phyloP scores from a whole-genome alignment of 2,888 invertebrate species.

The Taphrorychus bicolor region DNA sequence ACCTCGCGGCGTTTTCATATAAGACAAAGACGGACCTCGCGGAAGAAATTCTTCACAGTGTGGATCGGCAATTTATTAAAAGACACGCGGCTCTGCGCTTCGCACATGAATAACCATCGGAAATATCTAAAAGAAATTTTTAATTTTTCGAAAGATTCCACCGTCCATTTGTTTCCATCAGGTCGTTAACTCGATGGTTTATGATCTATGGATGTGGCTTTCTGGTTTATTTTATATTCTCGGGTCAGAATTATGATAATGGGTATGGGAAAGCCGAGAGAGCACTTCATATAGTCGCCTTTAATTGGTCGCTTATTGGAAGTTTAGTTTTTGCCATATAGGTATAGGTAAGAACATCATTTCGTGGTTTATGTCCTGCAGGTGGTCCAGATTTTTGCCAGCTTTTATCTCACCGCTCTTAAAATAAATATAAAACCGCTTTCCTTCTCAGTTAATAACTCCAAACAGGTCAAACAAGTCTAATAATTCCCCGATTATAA shows the following conservation, averaged over 20 bases:
- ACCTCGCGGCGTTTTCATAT: slow-evolving; percentile 9
- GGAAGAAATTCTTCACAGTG: slow-evolving; percentile 27
- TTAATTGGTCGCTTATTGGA: not conserved
- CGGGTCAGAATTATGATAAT: not conserved
- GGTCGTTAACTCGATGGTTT: slow-evolving; percentile 19
- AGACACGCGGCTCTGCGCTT: slow-evolving; percentile 18
- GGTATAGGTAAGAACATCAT: no score
- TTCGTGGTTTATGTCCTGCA: no score
- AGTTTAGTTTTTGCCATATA: not conserved
- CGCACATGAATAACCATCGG: slow-evolving; percentile 30
- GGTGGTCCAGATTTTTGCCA: no score
- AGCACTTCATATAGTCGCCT: not conserved
- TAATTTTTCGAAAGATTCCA: slow-evolving; percentile 12
- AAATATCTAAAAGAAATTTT: slow-evolving; percentile 19
- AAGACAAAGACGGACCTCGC: slow-evolving; percentile 11
- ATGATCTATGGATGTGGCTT: slow-evolving; percentile 14
- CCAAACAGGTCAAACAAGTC: no score
- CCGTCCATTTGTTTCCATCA: slow-evolving; percentile 21
- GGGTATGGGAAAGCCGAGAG: not conserved
- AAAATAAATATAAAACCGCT: no score
- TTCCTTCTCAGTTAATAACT: no score
- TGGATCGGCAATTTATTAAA: slow-evolving; percentile 33
- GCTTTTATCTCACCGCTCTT: no score
- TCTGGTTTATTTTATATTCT: slow-evolving; percentile 9
- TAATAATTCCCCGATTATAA: no score